phyloP scores from a whole-genome alignment of 2,797 vertebrate species.

The Coregonus suidteri region DNA sequence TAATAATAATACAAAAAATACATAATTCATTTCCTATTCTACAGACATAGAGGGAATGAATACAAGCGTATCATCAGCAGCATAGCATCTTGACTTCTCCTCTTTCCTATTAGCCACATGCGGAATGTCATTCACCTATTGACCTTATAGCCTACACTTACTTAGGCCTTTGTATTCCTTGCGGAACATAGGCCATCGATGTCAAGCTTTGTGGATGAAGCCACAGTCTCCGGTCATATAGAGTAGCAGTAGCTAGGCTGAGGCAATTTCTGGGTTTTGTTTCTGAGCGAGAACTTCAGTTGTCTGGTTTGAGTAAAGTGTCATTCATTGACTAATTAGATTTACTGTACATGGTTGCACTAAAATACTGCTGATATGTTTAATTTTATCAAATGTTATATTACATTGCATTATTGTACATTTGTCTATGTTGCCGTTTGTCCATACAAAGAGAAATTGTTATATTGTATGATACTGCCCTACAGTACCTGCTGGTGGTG shows the following conservation, averaged over 20 bases:
- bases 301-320: neutral
- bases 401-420: neutral
- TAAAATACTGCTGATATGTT: neutral
- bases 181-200: neutral
- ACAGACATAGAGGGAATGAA: no score
- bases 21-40: no score
- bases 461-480: neutral
- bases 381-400: neutral
- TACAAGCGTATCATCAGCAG: no score
- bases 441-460: neutral
- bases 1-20: no score
- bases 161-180: no score
- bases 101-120: no score
- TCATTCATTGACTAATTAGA: neutral
- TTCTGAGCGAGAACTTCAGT: neutral
- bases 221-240: neutral
- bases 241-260: neutral
- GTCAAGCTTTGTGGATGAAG: constrained; percentile 2
- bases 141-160: no score
- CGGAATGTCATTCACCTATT: no score
- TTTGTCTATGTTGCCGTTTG: neutral
- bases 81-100: no score
- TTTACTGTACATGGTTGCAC: neutral
- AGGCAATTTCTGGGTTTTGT: neutral
- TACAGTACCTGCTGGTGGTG: constrained; percentile 86